Conservation (phyloP, 2,113 vertebrate species). For the Heterotilapia buettikoferi region DNA sequence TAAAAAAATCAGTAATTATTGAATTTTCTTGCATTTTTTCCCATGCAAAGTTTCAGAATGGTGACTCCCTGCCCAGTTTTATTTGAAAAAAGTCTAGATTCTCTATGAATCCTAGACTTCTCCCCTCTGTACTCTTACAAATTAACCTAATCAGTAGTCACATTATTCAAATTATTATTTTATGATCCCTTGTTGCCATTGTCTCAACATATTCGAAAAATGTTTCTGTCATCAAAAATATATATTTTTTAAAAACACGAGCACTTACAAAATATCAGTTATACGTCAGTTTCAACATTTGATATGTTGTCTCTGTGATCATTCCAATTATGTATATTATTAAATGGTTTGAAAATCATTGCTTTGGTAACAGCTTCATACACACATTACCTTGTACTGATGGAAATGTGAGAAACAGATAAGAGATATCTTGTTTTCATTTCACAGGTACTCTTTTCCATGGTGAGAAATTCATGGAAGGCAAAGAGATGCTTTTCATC, state of each 20-base stretch:
- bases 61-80: neutral
- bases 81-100: neutral
- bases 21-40: neutral
- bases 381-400: neutral
- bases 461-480: neutral
- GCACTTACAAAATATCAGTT: neutral
- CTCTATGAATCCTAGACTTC: neutral
- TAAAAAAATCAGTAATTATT: accelerated
- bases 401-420: neutral
- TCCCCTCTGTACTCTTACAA: neutral
- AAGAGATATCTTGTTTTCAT: neutral
- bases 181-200: neutral
- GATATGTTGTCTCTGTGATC: neutral
- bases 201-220: neutral
- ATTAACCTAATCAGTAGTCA: neutral
- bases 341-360: neutral
- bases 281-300: neutral
- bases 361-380: neutral
- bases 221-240: neutral
- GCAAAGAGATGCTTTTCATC: neutral
- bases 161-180: neutral
- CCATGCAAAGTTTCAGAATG: neutral
- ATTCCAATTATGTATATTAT: neutral
- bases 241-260: neutral
- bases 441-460: neutral